A percentile compares a stretch with the other conserved stretches of the same genome.
phyloP scores from a whole-genome alignment of 2,888 invertebrate genomes.

The Patella caerulea region DNA sequence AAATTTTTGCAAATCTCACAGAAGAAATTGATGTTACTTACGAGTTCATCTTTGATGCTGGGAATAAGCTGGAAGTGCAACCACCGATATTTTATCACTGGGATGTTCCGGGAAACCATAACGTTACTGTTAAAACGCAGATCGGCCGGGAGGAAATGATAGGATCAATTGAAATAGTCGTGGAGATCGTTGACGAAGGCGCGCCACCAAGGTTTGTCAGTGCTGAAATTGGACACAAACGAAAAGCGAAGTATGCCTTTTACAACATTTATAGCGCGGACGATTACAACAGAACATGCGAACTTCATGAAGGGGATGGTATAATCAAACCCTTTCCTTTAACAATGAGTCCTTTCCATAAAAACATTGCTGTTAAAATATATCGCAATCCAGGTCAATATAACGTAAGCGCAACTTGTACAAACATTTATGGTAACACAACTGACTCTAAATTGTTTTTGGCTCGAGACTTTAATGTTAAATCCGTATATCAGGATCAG shows the following conservation, averaged over 20 bases:
- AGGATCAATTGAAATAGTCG: conserved; percentile 41
- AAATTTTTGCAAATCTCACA: conserved; percentile 44
- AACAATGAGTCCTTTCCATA: conserved; percentile 36
- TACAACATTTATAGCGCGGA: conserved; percentile 46
- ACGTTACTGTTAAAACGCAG: conserved; percentile 44
- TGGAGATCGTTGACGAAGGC: conserved; percentile 57
- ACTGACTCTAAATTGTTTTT: conserved; percentile 39
- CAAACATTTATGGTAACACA: conserved; percentile 55
- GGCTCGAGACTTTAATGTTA: conserved; percentile 44
- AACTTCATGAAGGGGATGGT: conserved; percentile 46
- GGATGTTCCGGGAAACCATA: conserved; percentile 50
- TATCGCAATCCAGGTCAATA: conserved; percentile 55
- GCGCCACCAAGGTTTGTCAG: conserved; percentile 47
- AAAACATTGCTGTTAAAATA: conserved; percentile 30
- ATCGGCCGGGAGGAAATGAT: conserved; percentile 42
- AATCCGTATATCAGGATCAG: conserved; percentile 40
- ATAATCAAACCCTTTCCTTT: conserved; percentile 12
- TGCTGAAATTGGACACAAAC: conserved; percentile 40
- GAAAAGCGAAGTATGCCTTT: conserved; percentile 26
- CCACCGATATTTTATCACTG: conserved; percentile 54
- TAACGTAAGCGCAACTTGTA: conserved; percentile 46
- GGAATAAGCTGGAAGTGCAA: conserved; percentile 35
- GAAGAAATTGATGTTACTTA: conserved; percentile 46
- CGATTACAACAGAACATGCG: conserved; percentile 43
- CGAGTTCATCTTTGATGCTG: conserved; percentile 60